Conservation (phyloP, 2,888 invertebrate species). For the Glaucopsyche alexis region DNA sequence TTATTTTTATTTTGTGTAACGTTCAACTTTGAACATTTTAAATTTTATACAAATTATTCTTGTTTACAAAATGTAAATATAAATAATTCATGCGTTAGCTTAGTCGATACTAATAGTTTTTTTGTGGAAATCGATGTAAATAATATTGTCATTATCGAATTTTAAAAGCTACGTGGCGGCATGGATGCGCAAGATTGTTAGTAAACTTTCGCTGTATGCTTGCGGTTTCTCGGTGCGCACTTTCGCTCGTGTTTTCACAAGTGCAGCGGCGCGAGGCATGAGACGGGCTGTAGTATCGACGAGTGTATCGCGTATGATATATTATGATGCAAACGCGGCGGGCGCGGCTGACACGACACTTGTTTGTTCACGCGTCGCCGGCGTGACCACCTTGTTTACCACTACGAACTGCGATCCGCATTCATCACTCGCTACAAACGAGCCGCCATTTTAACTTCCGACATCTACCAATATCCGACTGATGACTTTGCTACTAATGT, state of each 20-base stretch:
- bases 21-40: background rate
- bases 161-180: conserved; percentile 37
- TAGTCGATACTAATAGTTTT: background rate
- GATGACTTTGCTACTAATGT: background rate
- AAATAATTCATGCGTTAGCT: background rate
- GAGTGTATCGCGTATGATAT: conserved; percentile 41
- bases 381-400: conserved; percentile 74
- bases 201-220: conserved; percentile 60
- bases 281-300: conserved; percentile 33
- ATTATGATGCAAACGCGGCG: conserved; percentile 46
- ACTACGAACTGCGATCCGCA: conserved; percentile 58
- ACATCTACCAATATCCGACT: background rate
- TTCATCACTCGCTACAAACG: conserved; percentile 52
- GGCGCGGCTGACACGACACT: conserved; percentile 56
- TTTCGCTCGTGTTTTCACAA: conserved; percentile 55
- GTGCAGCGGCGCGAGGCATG: conserved; percentile 22
- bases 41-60: conserved; percentile 18
- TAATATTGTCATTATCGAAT: conserved; percentile 10
- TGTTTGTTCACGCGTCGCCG: conserved; percentile 74
- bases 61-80: conserved; percentile 15
- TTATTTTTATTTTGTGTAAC: background rate
- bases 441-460: conserved; percentile 4
- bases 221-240: conserved; percentile 46
- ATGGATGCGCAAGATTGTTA: conserved; percentile 43
- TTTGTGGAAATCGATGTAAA: conserved; percentile 8